phyloP scores from a whole-genome alignment of 2,888 invertebrate genomes.

The Lathronympha strigana region DNA sequence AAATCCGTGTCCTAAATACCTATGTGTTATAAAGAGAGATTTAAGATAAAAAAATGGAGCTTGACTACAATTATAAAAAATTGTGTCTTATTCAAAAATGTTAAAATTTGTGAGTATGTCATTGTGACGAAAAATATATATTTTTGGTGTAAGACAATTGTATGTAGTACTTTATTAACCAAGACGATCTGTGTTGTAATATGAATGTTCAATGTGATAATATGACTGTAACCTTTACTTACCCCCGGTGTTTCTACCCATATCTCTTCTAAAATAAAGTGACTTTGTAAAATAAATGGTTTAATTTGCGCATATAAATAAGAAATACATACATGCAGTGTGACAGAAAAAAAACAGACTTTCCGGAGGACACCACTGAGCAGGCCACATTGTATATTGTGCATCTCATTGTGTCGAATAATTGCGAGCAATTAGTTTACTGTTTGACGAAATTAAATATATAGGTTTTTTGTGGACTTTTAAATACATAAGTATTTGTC shows the following conservation, averaged over 20 bases:
- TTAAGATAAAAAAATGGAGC: constrained; percentile 43
- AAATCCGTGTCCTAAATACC: constrained; percentile 31
- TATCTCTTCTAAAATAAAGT: constrained; percentile 69
- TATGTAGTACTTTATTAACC: constrained; percentile 39
- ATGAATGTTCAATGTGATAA: constrained; percentile 82
- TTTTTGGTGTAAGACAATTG: constrained; percentile 41
- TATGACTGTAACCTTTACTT: constrained; percentile 79
- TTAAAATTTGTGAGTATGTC: constrained; percentile 33
- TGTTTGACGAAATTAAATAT: too few relatives aligned
- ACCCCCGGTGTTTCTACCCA: constrained; percentile 76
- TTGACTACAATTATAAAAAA: constrained; percentile 43
- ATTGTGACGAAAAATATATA: constrained; percentile 36
- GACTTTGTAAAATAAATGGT: constrained; percentile 65
- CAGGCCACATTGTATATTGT: too few relatives aligned
- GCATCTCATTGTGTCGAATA: too few relatives aligned
- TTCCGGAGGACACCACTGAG: too few relatives aligned
- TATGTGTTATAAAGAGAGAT: constrained; percentile 41
- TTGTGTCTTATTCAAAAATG: constrained; percentile 44
- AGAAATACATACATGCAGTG: too few relatives aligned
- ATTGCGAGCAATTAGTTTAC: too few relatives aligned
- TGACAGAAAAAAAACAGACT: too few relatives aligned
- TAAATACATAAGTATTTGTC: too few relatives aligned
- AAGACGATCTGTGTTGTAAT: constrained; percentile 38
- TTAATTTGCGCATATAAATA: constrained; percentile 39
- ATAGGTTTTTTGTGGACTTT: too few relatives aligned